Percentiles rank a stretch among this genome's conserved stretches.
These are phyloP conservation scores for Paramuricea clavata DNA, from an alignment of 92 coral and sea anemone species.

Conservation along the genomic window DNA sequence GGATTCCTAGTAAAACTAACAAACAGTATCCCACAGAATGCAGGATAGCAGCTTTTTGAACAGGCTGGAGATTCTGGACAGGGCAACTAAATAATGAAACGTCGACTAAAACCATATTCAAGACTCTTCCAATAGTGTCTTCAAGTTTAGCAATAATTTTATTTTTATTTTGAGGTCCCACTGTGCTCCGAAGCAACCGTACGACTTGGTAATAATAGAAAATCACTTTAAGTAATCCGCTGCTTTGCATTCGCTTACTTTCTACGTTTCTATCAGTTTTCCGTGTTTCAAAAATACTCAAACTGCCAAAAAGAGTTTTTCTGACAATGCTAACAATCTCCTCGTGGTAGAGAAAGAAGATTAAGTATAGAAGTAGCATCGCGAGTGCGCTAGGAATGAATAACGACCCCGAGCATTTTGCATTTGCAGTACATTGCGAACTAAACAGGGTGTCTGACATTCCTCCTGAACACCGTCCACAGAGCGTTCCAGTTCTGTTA, in stretches of 20 bases:
- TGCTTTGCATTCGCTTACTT: background rate
- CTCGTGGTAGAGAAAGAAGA: conserved; percentile 30
- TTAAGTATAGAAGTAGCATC: background rate
- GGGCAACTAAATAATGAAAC: background rate
- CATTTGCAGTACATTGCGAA: conserved; percentile 11
- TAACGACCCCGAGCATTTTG: background rate
- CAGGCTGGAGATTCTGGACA: conserved; percentile 13
- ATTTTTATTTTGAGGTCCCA: conserved; percentile 4
- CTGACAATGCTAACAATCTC: background rate
- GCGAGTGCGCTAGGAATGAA: background rate
- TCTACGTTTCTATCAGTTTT: background rate
- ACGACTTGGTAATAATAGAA: conserved; percentile 44
- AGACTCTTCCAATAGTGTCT: background rate
- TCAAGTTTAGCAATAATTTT: background rate
- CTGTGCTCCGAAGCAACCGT: background rate
- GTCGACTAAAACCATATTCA: conserved; percentile 4
- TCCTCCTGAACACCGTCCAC: conserved; percentile 24
- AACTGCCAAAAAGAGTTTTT: background rate
- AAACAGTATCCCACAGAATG: conserved; percentile 34
- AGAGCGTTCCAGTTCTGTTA: conserved; percentile 38
- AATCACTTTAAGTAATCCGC: conserved; percentile 28
- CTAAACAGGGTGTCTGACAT: conserved; percentile 30
- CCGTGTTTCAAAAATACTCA: background rate
- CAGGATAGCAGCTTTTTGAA: background rate
- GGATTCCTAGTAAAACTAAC: conserved; percentile 14